Evolutionary conservation across 2,888 invertebrate species (phyloP).

Genomic region (Ochropleura plecta): DNA sequence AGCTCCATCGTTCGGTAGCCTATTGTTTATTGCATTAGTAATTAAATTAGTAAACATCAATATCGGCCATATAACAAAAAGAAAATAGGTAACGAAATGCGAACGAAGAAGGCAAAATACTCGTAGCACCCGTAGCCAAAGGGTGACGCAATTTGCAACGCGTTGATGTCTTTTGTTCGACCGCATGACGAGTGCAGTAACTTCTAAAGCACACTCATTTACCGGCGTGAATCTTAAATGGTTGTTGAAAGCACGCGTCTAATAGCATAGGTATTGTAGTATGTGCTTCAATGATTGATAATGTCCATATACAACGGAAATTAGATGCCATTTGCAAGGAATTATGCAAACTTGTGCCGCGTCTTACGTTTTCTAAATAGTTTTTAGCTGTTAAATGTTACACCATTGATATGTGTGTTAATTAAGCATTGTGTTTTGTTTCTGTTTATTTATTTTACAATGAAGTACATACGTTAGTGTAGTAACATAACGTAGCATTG

Average conservation of each 20-base stretch:
- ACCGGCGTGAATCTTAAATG: constrained; percentile 15
- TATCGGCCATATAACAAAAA: not conserved
- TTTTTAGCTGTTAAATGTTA: constrained; percentile 24
- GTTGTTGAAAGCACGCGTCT: constrained; percentile 33
- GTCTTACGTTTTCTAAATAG: constrained; percentile 35
- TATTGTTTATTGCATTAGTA: not conserved
- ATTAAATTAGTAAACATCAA: not conserved
- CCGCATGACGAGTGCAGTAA: constrained; percentile 18
- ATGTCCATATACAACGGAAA: not conserved
- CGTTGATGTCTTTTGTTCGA: constrained; percentile 75
- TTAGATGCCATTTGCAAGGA: constrained; percentile 23
- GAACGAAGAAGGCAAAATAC: constrained; percentile 3
- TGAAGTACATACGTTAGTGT: not conserved
- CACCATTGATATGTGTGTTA: constrained; percentile 19
- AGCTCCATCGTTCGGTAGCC: too few species aligned
- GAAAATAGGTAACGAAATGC: constrained; percentile 19
- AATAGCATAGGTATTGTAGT: constrained; percentile 24
- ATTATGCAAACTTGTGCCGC: constrained; percentile 40
- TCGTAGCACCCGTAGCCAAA: constrained; percentile 1
- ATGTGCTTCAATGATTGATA: constrained; percentile 12
- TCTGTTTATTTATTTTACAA: not conserved
- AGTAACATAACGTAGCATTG: not conserved
- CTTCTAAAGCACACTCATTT: constrained; percentile 14
- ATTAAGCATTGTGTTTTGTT: constrained; percentile 12
- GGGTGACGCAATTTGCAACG: constrained; percentile 39